A percentile compares a stretch with the other conserved stretches of the same genome.
Evolutionary conservation across 2,113 vertebrate species (phyloP).

Genomic region (Pygoscelis antarcticus): DNA sequence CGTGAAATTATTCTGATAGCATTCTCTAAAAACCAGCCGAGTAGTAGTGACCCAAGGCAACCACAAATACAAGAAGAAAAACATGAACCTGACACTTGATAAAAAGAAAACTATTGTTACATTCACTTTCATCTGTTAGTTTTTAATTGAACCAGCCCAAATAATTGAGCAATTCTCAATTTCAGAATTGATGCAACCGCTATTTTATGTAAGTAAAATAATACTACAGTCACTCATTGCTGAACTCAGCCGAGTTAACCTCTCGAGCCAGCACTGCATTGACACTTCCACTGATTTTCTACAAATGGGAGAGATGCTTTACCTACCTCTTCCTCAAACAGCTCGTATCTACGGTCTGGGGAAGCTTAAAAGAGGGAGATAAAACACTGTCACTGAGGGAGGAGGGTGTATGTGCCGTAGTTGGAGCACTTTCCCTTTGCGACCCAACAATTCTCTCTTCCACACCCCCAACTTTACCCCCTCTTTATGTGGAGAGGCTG

Average conservation of each 20-base stretch:
- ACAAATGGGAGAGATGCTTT: not conserved
- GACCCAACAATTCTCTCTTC: not conserved
- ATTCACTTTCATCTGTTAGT: not conserved
- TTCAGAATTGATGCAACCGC: not conserved
- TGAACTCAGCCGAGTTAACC: not conserved
- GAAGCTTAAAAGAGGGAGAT: not conserved
- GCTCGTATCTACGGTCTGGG: rapidly evolving
- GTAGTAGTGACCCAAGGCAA: not conserved
- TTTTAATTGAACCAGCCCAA: not conserved
- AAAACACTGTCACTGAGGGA: not conserved
- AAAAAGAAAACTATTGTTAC: not conserved
- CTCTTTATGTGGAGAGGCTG: not conserved
- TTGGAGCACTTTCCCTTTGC: not conserved
- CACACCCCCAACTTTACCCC: rapidly evolving
- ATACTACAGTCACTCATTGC: not conserved
- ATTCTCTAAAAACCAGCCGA: not conserved
- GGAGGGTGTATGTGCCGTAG: not conserved
- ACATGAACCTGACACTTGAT: not conserved
- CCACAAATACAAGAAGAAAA: not conserved
- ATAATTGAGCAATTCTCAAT: not conserved
- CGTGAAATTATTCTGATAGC: not conserved
- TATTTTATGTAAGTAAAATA: not conserved
- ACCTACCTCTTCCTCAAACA: not conserved
- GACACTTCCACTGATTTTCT: not conserved
- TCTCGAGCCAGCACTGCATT: not conserved